Base-by-base conservation (phyloP, 2,113 vertebrate genomes). In the Lycaon pictus region DNA sequence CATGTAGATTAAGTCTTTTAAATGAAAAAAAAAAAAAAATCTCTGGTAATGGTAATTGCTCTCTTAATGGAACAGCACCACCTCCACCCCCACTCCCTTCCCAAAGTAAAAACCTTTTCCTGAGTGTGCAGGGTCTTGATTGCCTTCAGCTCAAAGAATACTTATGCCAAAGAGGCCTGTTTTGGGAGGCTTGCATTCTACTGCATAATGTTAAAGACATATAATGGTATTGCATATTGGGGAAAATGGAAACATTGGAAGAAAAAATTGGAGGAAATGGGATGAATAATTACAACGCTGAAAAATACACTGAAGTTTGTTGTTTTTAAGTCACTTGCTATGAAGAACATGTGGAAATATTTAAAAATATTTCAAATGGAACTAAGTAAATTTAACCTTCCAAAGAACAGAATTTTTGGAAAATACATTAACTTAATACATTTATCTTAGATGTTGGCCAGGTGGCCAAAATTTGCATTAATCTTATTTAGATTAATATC, bases 261-360 rank as follows among this genome's bases (percentile, higher is more conserved):
- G 27, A 29, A 92, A 69, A 58, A 23, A 11, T 65, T 2, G 20
- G 17, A 15, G 35, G 11, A 55, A 67, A 17, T 69, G 32, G 5
- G 27, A 72, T 60, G 48, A 72, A 9, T 48, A 80, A 29, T 86
- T 63, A 80, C n/a, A 35, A 56, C 32, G n/a, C 43, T 43, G 43
- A 43, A 62, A 3, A 53, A 10, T 58, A 76, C 23, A 19, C 29
- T 29, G 23, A 69, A 76, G 27, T n/a, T 62, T 93, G 16, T 71
- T 72, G 7, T 93, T 85, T 96, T 67, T 86, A 88, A 92, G 23
- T 86, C 43, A 92, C 20, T 82, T 91, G 65, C 51, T 83, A 48
- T 48, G 71, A 62, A 62, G 19, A 17, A 20, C n/a, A 62, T 83
- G 43, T 23, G 27, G 67, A 43, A 95, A 76, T 32, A 88, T n/a